Percentiles rank a stretch among this genome's conserved stretches.
Conservation (phyloP, 2,797 vertebrate species). For the Tapera naevia region DNA sequence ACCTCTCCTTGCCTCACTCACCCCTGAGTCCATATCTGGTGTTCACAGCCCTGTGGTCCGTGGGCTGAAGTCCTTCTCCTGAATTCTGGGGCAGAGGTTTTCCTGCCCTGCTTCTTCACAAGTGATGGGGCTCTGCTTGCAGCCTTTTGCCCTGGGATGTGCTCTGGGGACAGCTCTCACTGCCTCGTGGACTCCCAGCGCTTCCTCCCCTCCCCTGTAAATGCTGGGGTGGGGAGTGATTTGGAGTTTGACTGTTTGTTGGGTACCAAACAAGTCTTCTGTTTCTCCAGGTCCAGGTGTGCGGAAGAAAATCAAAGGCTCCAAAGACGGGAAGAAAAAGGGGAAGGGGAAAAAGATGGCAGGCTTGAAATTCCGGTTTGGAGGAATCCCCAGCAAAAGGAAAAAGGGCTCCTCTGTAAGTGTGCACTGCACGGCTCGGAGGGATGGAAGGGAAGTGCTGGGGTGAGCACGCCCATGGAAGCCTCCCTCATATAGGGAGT, state of each 20-base stretch:
- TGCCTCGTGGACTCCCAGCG: not conserved
- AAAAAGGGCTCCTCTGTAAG: constrained; percentile 96
- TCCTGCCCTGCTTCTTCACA: accelerated
- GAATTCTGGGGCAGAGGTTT: not conserved
- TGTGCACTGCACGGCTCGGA: too few species aligned
- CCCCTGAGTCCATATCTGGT: not conserved
- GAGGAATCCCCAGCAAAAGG: constrained; percentile 88
- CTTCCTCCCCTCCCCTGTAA: not conserved
- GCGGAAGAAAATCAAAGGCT: constrained; percentile 87
- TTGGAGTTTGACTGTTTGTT: not conserved
- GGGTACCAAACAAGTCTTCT: not conserved
- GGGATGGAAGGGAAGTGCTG: not conserved
- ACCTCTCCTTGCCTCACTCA: not conserved
- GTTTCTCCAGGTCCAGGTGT: constrained; percentile 87
- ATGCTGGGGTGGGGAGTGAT: not conserved
- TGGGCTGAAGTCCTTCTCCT: not conserved
- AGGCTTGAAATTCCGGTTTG: constrained; percentile 87
- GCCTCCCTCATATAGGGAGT: accelerated
- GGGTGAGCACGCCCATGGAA: not conserved
- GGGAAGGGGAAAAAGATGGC: constrained; percentile 89
- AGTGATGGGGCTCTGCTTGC: not conserved
- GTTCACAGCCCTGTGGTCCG: not conserved
- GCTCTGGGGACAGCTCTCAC: not conserved
- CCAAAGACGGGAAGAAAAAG: constrained; percentile 93
- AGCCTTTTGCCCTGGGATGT: not conserved